Conservation (phyloP, 2,113 vertebrate genomes). For the Ceratotherium simum region DNA sequence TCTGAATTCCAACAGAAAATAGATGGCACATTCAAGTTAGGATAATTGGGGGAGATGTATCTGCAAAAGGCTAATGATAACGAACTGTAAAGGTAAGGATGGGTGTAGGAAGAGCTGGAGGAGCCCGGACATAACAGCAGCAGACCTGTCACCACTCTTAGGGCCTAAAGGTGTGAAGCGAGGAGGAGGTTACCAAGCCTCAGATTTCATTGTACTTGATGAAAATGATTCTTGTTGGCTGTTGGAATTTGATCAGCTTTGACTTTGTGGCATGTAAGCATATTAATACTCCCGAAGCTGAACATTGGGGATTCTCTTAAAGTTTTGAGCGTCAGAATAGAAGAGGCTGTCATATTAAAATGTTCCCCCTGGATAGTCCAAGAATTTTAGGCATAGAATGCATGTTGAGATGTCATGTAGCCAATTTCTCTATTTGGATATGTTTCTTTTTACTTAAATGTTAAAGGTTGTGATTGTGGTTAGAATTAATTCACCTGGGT, state of each 20-base stretch:
- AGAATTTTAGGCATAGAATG: background rate
- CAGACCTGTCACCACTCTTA: background rate
- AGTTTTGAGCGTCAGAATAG: background rate
- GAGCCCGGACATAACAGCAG: too few species aligned
- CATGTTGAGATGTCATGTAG: background rate
- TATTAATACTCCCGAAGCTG: background rate
- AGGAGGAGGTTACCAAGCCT: background rate
- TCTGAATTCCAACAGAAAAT: slow-evolving; percentile 23
- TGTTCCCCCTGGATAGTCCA: background rate
- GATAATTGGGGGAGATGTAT: background rate
- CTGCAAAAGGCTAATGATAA: background rate
- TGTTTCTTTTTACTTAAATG: background rate
- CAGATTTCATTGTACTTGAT: background rate
- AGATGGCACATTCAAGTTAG: background rate
- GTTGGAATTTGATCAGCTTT: background rate
- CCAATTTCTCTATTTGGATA: background rate
- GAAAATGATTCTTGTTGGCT: background rate
- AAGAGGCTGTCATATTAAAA: background rate
- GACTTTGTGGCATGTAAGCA: background rate
- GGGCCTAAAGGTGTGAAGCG: background rate
- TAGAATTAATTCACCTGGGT: background rate
- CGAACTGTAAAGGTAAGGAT: background rate
- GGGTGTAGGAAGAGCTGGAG: background rate
- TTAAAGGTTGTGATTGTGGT: background rate
- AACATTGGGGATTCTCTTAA: background rate